Percentiles rank a stretch among this genome's conserved stretches.
These are phyloP conservation scores for Tetramorium simillimum DNA, from an alignment of 1,140 invertebrate genomes.

Conservation along the genomic window DNA sequence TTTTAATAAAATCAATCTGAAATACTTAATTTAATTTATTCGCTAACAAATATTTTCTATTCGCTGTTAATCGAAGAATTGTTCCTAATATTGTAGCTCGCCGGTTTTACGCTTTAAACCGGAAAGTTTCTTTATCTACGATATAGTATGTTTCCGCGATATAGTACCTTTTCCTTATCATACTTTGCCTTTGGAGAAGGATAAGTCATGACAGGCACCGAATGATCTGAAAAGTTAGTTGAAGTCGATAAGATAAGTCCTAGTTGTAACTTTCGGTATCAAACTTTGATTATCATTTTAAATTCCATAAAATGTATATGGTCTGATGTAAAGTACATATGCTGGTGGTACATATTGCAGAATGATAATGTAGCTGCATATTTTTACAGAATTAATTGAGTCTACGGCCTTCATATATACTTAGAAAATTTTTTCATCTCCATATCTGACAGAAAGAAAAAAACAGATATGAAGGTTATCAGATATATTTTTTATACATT, in stretches of 20 bases:
- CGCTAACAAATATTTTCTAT: not conserved
- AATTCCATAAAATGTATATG: not conserved
- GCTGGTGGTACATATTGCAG: not conserved
- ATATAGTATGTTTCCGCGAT: not conserved
- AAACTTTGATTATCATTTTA: not conserved
- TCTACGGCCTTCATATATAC: not conserved
- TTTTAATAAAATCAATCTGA: not conserved
- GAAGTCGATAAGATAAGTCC: slow-evolving; percentile 4
- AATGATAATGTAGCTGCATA: not conserved
- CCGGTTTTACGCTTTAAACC: not conserved
- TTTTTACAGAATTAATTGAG: not conserved
- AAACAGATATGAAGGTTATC: not conserved
- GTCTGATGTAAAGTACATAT: not conserved
- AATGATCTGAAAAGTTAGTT: not conserved
- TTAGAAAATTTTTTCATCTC: not conserved
- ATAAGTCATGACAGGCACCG: not conserved
- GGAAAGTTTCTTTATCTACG: not conserved
- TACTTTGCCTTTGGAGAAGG: not conserved
- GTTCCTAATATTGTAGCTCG: not conserved
- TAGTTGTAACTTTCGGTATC: not conserved
- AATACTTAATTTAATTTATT: not conserved
- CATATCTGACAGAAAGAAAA: not conserved
- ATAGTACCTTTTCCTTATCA: not conserved
- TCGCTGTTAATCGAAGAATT: not conserved
- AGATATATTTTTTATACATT: not conserved